These are phyloP conservation scores for Drosophila sucinea DNA, from an alignment of 1,140 invertebrate genomes.

Conservation along the genomic window DNA sequence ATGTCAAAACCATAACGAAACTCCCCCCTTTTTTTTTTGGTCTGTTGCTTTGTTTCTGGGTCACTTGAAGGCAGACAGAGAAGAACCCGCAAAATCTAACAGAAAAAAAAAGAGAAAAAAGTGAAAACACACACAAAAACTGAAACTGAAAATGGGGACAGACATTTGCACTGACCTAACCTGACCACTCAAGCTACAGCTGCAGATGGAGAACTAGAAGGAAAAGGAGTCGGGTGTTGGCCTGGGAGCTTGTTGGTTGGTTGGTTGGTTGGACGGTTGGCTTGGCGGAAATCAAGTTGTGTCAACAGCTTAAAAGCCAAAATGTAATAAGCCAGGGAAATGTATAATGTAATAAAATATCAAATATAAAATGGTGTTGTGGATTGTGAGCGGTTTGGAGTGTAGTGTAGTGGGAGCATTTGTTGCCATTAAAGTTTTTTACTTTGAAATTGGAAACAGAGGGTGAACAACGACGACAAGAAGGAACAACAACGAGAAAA, in stretches of 20 bases:
- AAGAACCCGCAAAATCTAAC: constrained; percentile 14
- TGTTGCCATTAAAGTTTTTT: constrained; percentile 76
- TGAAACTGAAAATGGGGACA: constrained; percentile 17
- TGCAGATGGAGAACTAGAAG: constrained; percentile 8
- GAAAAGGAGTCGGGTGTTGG: neutral
- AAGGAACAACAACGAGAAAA: constrained; percentile 1
- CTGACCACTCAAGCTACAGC: constrained; percentile 11
- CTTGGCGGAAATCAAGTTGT: constrained; percentile 77
- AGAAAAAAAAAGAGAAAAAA: constrained; percentile 1
- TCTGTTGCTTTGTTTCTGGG: constrained; percentile 58
- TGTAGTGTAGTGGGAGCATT: constrained; percentile 40
- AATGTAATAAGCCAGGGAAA: constrained; percentile 82
- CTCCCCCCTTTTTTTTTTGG: constrained; percentile 45
- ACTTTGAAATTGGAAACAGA: constrained; percentile 67
- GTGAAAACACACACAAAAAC: constrained; percentile 32
- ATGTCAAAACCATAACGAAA: constrained; percentile 81
- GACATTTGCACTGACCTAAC: constrained; percentile 18
- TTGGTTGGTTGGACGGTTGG: neutral
- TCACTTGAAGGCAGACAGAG: constrained; percentile 46
- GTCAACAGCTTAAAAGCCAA: constrained; percentile 82
- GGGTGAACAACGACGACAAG: constrained; percentile 3
- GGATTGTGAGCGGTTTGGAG: constrained; percentile 35
- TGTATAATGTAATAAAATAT: constrained; percentile 81
- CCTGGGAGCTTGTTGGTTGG: neutral
- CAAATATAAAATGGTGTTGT: constrained; percentile 67